Evolutionary conservation across 2,888 invertebrate genomes (phyloP), one percentile per base, ranked within the genome.

Genomic region (Machimus rusticus): DNA sequence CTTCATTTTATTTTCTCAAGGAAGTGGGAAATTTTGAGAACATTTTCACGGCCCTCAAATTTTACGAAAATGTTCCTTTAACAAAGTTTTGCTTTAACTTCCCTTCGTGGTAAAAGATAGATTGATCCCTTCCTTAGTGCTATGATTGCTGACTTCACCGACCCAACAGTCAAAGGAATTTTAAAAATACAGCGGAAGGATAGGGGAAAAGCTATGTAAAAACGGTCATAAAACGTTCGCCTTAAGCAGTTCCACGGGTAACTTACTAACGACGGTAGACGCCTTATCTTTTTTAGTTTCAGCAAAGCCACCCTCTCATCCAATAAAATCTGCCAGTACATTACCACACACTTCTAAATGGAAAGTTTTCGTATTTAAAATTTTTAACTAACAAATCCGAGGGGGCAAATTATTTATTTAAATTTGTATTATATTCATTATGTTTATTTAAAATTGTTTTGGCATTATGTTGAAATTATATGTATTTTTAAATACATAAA

Each of bases 41-140:
- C 88, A 88, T 88, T 88, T 88, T 86, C 88, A 88, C 87, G 79
- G 86, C 82, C 88, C 88, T 88, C 87, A 88, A 88, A 87, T 86
- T 88, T 66, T 55, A 88, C 86, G 88, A 88, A 88, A 88, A 88
- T 88, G 87, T 55, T 87, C 86, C 88, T 87, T 87, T 88, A 88
- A 88, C 88, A 88, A 86, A 87, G 87, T 88, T 87, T 88, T 79
- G 86, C 78, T 87, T 84, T 76, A 43, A 51, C 19, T 31, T 16
- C 77, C 74, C 57, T 23, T 79, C 43, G 46, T 19, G 14, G 43
- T 14, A 23, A 16, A 39, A 9, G 28, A 76, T 74, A 31, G 46
- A 85, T 85, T 74, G 85, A 74, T 85, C 85, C 85, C 74, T 85
- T 2, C 85, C 74, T 85, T 2, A 34, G 51, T 51, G n/a, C 4